Base-by-base conservation (phyloP, 1,140 invertebrate genomes). In the Copidosoma floridanum region DNA sequence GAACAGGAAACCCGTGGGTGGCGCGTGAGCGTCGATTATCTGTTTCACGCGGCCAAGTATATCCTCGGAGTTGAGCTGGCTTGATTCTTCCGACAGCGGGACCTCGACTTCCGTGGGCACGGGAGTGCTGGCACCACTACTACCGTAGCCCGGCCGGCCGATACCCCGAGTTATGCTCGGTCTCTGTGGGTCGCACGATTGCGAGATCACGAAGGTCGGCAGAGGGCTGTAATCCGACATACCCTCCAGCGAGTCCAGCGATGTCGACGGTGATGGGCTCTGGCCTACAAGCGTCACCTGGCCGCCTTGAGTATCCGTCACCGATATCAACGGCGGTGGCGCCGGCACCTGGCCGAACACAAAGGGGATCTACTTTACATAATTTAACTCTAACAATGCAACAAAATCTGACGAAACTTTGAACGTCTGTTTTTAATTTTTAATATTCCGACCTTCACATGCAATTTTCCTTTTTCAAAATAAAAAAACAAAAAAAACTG, bases 251-350 rank as follows among this genome's bases (percentile, higher is more conserved):
- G 76, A 78, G 51, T 79, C 78, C 1, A 73, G 77, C 24, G 77
- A 80, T 38, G 77, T 77, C 55, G 76, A 78, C 32, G 76, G 77
- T 32, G 77, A 79, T 6, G 76, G 77, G 0, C 87, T 88, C 5
- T 87, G 85, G 2, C 87, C 88, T 1, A 91, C 85, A 35, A 92
- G 73, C 0, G 89, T 90, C 1, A 91, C 86, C 75, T 92, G 90
- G 20, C 88, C 90, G n/a, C 91, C 91, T 32, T 90, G 81, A 58
- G 92, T 92, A 74, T 96, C 94, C 1, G 93, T 95, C 4, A 95
- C 84, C 66, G 91, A 94, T 63, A 96, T 96, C 77, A 94, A 92
- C 1, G 94, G 93, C 70, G 88, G 77, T 65, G 94, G 93, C n/a
- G n/a, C n/a, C 70, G 88, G 78, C 67, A 80, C 75, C 74, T 80